Evolutionary conservation across 2,113 vertebrate species (phyloP), one percentile per base, ranked within the genome.

Genomic region (Saimiri boliviensis): DNA sequence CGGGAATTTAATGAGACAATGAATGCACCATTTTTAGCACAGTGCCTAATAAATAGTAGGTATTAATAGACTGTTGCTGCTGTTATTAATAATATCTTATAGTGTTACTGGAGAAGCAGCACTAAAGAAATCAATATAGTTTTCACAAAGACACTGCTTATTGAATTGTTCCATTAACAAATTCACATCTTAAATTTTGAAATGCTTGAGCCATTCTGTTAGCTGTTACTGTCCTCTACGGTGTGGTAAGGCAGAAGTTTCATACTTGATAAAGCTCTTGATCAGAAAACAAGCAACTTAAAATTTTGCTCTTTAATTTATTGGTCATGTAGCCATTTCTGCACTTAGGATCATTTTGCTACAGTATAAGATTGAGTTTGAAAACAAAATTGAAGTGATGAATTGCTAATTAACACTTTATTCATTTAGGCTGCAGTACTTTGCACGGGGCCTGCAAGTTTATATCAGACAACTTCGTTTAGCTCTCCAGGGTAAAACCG

Each of bases 401-500:
- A 82, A 60, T 87, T 97, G 54, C 92, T 97, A 77, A 96, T 76
- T 89, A 90, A 87, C 76, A 49, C 3, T 32, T 97, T 97, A 96
- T 94, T 95, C 79, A 14, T 92, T 73, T 93, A 99, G 99, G 98
- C 98, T 99, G 97, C 99, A 99, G 97, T 99, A 99, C 97, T 99
- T 99, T 98, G 99, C 99, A 94, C 98, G 99, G 96, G 99, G 99
- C 47, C 98, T 99, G 84, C 99, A 99, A 97, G 99, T 99, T 76
- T 99, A 99, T 93, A 99, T 99, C 97, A 98, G 99, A 90, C 99
- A 99, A 94, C 99, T 99, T 92, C 99, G 99, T 95, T 99, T 99
- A 74, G 99, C 99, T 5, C 99, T 99, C 93, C 99, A 99, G 97
- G 99, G 99, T 10, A 99, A 99, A 98, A 99, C 99, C 0, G 99